A percentile compares a stretch with the other conserved stretches of the same genome.
Conservation (phyloP, 2,888 invertebrate genomes). For the Metacarcinus magister region DNA sequence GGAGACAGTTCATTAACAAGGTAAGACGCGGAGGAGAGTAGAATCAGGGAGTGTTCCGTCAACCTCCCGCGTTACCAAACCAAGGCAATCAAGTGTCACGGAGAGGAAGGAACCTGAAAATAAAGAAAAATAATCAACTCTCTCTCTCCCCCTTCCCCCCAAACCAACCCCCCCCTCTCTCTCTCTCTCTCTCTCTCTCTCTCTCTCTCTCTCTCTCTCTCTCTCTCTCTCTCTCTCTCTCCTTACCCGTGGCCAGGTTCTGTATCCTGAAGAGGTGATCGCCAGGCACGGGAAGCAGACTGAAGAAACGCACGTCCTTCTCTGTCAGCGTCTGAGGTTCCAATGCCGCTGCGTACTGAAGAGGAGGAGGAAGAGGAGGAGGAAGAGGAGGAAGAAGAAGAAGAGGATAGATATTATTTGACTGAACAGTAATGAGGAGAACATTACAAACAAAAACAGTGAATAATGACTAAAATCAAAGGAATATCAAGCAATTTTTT, state of each 20-base stretch:
- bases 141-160: neutral
- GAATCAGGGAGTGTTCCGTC: neutral
- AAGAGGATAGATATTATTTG: neutral
- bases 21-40: neutral
- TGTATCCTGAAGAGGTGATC: neutral
- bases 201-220: slow-evolving; percentile 42
- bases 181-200: slow-evolving; percentile 37
- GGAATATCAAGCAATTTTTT: neutral
- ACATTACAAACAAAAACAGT: neutral
- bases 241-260: neutral
- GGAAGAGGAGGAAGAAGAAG: neutral
- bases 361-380: neutral
- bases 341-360: neutral
- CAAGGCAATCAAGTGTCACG: neutral
- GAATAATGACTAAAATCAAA: neutral
- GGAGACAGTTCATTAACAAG: neutral
- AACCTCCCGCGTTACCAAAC: neutral
- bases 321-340: neutral
- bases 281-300: neutral
- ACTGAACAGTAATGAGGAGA: neutral
- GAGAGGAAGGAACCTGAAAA: neutral
- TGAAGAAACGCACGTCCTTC: slow-evolving; percentile 28
- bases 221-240: neutral
- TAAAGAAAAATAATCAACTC: neutral
- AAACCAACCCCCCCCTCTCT: neutral